These are phyloP conservation scores for Scopus umbretta DNA, from an alignment of 2,113 vertebrate genomes.

Conservation along the genomic window DNA sequence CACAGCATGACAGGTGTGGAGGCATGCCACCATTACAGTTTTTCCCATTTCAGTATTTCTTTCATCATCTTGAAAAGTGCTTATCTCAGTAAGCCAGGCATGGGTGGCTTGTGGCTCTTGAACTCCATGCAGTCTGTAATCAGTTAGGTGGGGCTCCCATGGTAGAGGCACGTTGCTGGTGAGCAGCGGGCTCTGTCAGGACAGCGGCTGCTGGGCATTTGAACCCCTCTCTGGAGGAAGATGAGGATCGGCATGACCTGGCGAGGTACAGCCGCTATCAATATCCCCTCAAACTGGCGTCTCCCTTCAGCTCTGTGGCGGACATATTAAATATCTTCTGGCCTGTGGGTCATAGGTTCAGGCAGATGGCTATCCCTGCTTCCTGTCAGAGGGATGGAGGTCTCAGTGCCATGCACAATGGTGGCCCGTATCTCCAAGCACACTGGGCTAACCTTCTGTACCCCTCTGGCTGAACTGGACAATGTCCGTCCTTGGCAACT, in stretches of 20 bases:
- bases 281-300: rapidly evolving
- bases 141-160: rapidly evolving
- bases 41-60: slow-evolving; percentile 19
- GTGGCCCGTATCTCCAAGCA: not conserved
- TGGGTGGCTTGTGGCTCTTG: not conserved
- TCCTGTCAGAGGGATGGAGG: not conserved
- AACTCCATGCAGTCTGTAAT: rapidly evolving
- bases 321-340: rapidly evolving
- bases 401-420: not conserved
- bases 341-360: not conserved
- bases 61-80: not conserved
- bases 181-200: rapidly evolving
- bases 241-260: not conserved
- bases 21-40: slow-evolving; percentile 12
- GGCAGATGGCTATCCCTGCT: not conserved
- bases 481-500: not conserved
- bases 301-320: not conserved
- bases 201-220: rapidly evolving
- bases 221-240: not conserved
- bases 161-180: rapidly evolving
- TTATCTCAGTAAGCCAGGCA: not conserved
- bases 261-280: rapidly evolving
- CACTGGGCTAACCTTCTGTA: not conserved
- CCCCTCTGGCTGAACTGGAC: not conserved
- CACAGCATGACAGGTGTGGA: slow-evolving; percentile 54